Conservation (phyloP, 1,140 invertebrate genomes). For the Temnothorax longispinosus region DNA sequence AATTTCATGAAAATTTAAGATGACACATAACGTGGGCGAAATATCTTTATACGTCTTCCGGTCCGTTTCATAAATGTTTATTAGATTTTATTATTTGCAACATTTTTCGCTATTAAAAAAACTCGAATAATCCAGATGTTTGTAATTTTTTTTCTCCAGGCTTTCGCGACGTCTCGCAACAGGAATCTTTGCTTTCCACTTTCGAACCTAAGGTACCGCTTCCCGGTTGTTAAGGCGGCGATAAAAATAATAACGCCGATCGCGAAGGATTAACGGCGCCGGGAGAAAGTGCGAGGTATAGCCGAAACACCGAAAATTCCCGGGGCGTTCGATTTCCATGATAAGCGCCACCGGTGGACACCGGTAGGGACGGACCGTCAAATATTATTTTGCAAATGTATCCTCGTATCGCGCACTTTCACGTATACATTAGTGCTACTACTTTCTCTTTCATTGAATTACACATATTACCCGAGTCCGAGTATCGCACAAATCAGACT, state of each 20-base stretch:
- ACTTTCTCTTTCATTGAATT: conserved; percentile 57
- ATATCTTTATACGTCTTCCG: background rate
- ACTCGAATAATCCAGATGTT: too few relatives aligned
- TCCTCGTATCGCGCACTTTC: conserved; percentile 20
- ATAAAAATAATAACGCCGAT: conserved; percentile 55
- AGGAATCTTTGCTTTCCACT: conserved; percentile 25
- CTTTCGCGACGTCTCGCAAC: background rate
- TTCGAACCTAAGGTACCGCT: background rate
- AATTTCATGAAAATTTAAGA: background rate
- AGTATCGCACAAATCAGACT: conserved; percentile 45
- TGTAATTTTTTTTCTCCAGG: background rate
- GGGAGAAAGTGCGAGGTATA: conserved; percentile 41
- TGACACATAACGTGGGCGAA: background rate
- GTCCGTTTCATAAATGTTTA: background rate
- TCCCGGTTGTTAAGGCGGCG: conserved; percentile 31
- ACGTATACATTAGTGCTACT: conserved; percentile 48
- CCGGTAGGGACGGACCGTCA: background rate
- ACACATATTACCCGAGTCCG: conserved; percentile 43
- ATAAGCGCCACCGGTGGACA: conserved; percentile 25
- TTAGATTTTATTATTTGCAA: background rate
- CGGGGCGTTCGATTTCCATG: conserved; percentile 46
- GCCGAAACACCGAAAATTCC: conserved; percentile 42
- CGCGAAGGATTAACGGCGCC: conserved; percentile 44
- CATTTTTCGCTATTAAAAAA: background rate
- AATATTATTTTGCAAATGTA: conserved; percentile 52